These are phyloP conservation scores for Calephelis perditalis DNA, from an alignment of 2,888 invertebrate species.

Conservation along the genomic window DNA sequence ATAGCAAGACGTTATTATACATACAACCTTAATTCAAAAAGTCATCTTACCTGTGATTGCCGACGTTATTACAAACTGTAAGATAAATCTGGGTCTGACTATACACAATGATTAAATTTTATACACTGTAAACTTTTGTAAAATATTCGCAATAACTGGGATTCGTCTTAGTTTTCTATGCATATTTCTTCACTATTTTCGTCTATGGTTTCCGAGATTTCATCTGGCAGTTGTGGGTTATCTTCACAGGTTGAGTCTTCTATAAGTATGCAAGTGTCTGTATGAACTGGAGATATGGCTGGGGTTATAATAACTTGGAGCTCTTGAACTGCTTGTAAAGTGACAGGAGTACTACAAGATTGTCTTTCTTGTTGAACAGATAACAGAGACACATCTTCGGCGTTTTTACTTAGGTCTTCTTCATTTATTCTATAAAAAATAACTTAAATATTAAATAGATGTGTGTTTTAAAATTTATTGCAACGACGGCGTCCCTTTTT, in stretches of 20 bases:
- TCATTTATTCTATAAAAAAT: conserved; percentile 6
- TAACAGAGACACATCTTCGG: not conserved
- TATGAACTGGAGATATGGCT: not conserved
- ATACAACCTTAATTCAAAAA: too few species aligned
- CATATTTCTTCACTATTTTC: not conserved
- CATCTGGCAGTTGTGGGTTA: conserved; percentile 31
- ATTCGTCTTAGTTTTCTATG: conserved; percentile 33
- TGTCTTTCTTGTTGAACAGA: conserved; percentile 4
- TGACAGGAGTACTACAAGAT: not conserved
- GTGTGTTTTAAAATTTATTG: too few species aligned
- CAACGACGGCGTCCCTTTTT: too few species aligned
- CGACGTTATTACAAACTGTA: too few species aligned
- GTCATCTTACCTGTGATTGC: too few species aligned
- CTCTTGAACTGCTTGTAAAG: not conserved
- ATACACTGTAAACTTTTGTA: conserved; percentile 39
- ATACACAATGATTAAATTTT: too few species aligned
- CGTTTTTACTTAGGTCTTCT: conserved; percentile 3
- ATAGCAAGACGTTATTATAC: too few species aligned
- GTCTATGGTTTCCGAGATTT: conserved; percentile 39
- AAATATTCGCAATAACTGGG: conserved; percentile 48
- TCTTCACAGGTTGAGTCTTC: conserved; percentile 13
- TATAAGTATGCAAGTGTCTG: conserved; percentile 1
- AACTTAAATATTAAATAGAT: not conserved
- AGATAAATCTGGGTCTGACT: too few species aligned
- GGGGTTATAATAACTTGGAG: conserved; percentile 2